Base-by-base conservation (phyloP, 1,140 invertebrate genomes). In the Periplaneta americana region DNA sequence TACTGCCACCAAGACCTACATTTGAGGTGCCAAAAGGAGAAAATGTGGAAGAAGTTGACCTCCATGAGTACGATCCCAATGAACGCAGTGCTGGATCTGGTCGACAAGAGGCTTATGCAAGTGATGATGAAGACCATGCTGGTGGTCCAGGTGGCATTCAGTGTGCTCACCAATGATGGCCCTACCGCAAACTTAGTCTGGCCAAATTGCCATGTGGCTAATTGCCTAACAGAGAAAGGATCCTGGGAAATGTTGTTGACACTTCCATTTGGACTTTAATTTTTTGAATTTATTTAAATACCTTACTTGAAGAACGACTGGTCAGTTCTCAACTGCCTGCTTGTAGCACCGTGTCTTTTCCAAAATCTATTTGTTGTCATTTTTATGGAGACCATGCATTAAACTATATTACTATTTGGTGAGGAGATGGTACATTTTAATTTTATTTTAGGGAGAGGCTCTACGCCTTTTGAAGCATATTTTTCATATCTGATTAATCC, bases 41-140 rank as follows among this genome's bases (percentile, higher is more conserved):
- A 36, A 89, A 95, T 85, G 94, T 96, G 0, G 95, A 97, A 87
- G 95, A 97, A 87, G 96, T 96, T 0, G 92, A 95, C 85, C 87
- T 98, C 85, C 90, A 92, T 84, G 95, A 97, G 80, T 95, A 93
- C 85, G 94, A 94, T 82, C 91, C 92, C 9, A 86, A 85, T 28
- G 84, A 87, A 15, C 84, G 86, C 75, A 83, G 84, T n/a, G 88
- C 83, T 83, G 86, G 85, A 82, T 48, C 34, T 79, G 88, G 89
- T 31, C 85, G 91, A 34, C 89, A 91, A 79, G 92, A 94, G 84
- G 93, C 92, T 0, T 93, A 94, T 87, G 91, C 91, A 75, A 91
- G 91, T 86, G 92, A 93, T 81, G 92, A 93, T 83, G 93, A 95
- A 83, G 93, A 94, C 34, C 88, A 89, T 80, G 88, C 88, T 85